These are phyloP conservation scores for Rissa tridactyla DNA, from an alignment of 2,113 vertebrate species.

Conservation along the genomic window DNA sequence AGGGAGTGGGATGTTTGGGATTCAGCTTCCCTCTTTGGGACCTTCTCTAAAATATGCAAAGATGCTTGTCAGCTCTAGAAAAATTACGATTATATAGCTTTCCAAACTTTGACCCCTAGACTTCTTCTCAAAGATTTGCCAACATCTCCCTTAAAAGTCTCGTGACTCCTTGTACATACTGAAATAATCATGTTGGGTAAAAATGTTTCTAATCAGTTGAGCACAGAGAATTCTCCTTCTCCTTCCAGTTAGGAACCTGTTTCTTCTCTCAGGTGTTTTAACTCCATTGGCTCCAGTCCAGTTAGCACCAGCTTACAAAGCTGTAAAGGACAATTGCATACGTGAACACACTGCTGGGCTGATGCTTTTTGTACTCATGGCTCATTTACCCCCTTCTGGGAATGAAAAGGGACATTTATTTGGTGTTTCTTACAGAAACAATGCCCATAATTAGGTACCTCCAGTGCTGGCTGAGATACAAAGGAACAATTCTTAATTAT, in stretches of 20 bases:
- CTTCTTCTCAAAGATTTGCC: background rate
- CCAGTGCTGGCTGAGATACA: constrained; percentile 13
- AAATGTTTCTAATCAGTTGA: background rate
- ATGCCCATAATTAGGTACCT: constrained; percentile 29
- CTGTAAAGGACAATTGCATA: background rate
- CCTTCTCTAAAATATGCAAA: background rate
- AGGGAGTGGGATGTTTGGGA: background rate
- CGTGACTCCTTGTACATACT: background rate
- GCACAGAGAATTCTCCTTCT: background rate
- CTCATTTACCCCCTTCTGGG: background rate
- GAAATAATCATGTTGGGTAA: background rate
- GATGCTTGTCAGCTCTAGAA: background rate
- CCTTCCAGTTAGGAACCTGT: background rate
- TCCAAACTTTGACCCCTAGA: background rate
- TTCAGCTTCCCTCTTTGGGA: background rate
- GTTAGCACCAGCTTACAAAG: background rate
- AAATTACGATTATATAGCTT: background rate
- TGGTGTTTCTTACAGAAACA: constrained; percentile 51
- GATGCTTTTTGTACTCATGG: background rate
- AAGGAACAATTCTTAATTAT: constrained; percentile 26
- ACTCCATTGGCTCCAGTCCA: background rate
- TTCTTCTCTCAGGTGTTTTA: constrained; percentile 23
- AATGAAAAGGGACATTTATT: constrained; percentile 36
- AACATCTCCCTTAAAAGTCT: background rate
- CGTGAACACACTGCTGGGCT: background rate